phyloP scores from a whole-genome alignment of 2,888 invertebrate genomes.

The Iselma pallidipennis region DNA sequence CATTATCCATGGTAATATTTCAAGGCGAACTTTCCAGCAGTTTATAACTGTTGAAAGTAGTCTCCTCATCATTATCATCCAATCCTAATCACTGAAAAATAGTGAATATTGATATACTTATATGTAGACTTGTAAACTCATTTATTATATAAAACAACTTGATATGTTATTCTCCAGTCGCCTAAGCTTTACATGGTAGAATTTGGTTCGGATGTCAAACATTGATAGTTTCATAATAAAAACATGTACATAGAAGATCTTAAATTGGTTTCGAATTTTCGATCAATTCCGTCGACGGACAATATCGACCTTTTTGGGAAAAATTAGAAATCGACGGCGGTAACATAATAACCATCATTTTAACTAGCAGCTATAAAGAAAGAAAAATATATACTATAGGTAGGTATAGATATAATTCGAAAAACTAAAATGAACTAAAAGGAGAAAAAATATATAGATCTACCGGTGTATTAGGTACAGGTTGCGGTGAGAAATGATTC shows the following conservation, averaged over 20 bases:
- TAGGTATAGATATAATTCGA: conserved; percentile 1
- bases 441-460: conserved; percentile 1
- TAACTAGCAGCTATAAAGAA: neutral
- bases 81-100: too few relatives aligned
- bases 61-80: too few relatives aligned
- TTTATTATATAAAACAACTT: neutral
- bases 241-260: neutral
- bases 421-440: neutral
- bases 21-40: neutral
- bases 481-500: conserved; percentile 18
- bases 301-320: too few relatives aligned
- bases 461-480: conserved; percentile 8
- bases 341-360: too few relatives aligned
- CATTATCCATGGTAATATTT: too few relatives aligned
- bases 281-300: too few relatives aligned
- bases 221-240: conserved; percentile 2
- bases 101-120: too few relatives aligned
- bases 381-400: neutral
- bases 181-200: conserved; percentile 6
- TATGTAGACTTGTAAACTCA: too few relatives aligned
- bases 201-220: neutral
- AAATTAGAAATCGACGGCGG: too few relatives aligned
- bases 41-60: neutral
- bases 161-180: conserved; percentile 1
- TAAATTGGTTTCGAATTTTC: neutral